Base-by-base conservation (phyloP, 2,797 vertebrate genomes). In the Semotilus atromaculatus region DNA sequence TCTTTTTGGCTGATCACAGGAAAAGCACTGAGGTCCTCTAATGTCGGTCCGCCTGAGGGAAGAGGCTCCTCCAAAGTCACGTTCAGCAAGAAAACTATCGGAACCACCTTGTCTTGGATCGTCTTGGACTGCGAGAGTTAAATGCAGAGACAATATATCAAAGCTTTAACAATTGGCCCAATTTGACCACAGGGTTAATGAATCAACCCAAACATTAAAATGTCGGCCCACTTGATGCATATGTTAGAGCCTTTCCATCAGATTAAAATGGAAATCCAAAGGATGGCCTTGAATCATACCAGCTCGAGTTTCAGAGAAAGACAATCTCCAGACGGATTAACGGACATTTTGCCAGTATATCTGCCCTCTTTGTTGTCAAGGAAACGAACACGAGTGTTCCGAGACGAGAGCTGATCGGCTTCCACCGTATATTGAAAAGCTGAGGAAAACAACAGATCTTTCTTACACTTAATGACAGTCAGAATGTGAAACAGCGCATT, bases 1-100 rank as follows among this genome's bases (percentile, higher is more conserved):
- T 95, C 93, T 5, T 91, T 92, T 86, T 94, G 88, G 88, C 95
- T 97, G 87, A 97, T 93, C 21, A 97, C 90, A 0, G 96, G 96
- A 87, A 94, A 97, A 60, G 92, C 81, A 0, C 94, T 91, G 60
- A 96, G 93, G 29, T 94, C 91, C 23, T 77, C 86, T 0, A 92
- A 72, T 10, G 26, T 48, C 80, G 26, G 31, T 5, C 36, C 53
- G 13, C 10, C 60, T 2, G 19, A n/a, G 5, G 62, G 26, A 38
- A 88, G 88, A 58, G 86, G 88, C 75, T 96, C 89, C 23, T 90
- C 58, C 86, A 97, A 91, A 0, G 94, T 94, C 77, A 95, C 94
- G 78, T 91, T 96, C 88, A 97, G 90, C 77, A 89, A 91, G 87
- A 97, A 95, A 2, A 91, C n/a, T 4, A 97, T 94, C 60, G 96